Base-by-base conservation (phyloP, 2,797 vertebrate genomes). In the Perodicticus potto region DNA sequence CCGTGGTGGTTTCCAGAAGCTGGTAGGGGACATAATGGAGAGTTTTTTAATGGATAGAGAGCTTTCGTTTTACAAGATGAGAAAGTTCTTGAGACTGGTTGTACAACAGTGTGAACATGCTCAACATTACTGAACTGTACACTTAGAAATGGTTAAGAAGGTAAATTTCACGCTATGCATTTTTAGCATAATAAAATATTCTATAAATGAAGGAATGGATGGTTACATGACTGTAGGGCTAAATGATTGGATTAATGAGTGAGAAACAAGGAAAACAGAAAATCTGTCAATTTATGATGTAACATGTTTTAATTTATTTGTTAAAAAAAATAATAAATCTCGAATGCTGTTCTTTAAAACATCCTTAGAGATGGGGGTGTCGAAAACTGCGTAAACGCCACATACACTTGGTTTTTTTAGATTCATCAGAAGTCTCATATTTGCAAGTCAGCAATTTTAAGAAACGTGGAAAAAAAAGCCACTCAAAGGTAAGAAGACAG, bases 161-260 rank as follows among this genome's bases (percentile, higher is more conserved):
- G n/a, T 45, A 86, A 89, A 73, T 55, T 73, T 77, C 27, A 73
- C 77, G 70, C 61, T 7, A 29, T 27, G 4, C 8, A 73, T 83
- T 83, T 89, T 83, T 43, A 34, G 8, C 25, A 77, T 9, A 49
- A 65, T 73, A 78, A 63, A 93, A 27, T 14, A 14, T 27, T 82
- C 27, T 76, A 57, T 76, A 76, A 95, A 76, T 59, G 55, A 85
- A 86, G 74, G 53, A 74, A 82, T 73, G 9, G 82, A 67, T 72
- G 73, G 17, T 20, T 87, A 25, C 67, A 72, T 70, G 63, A 67
- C 89, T 82, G 13, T 12, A 91, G 29, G 7, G 22, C 23, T 86
- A 65, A 93, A 86, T 70, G 32, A 91, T 84, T 70, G 25, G 95
- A 83, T 81, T 70, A 73, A 20, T 93, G 29, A 94, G 14, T 72